A percentile compares a stretch with the other conserved stretches of the same genome.
These are phyloP conservation scores for Philopedon plagiatum DNA, from an alignment of 2,888 invertebrate species.

Conservation along the genomic window DNA sequence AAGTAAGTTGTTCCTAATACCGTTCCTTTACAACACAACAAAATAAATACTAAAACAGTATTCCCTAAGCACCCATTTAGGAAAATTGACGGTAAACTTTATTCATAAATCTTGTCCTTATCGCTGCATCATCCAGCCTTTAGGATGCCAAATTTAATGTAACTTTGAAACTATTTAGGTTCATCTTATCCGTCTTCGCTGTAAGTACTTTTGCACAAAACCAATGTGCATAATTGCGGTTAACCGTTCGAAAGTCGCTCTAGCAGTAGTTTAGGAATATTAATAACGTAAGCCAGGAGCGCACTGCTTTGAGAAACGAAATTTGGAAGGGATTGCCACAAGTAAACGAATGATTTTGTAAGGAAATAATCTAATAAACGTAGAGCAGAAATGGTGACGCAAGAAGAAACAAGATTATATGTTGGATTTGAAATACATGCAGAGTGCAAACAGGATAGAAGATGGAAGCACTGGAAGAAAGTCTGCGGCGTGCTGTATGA, in stretches of 20 bases:
- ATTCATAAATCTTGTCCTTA: conserved; percentile 42
- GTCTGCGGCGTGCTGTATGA: too few relatives aligned
- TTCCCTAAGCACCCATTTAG: conserved; percentile 22
- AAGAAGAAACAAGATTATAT: too few relatives aligned
- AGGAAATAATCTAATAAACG: too few relatives aligned
- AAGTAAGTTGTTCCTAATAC: not conserved
- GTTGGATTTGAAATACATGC: too few relatives aligned
- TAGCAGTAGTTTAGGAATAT: conserved; percentile 21
- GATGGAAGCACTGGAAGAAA: too few relatives aligned
- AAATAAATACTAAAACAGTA: conserved; percentile 19
- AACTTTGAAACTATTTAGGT: conserved; percentile 40
- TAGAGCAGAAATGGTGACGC: too few relatives aligned
- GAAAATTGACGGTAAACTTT: conserved; percentile 45
- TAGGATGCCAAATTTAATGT: conserved; percentile 41
- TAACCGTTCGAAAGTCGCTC: conserved; percentile 53
- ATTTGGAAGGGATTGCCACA: not conserved
- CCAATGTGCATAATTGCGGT: conserved; percentile 46
- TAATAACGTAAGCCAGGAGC: not conserved
- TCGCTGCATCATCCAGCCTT: conserved; percentile 39
- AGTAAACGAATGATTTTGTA: too few relatives aligned
- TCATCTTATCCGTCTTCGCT: conserved; percentile 36
- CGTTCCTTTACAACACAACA: not conserved
- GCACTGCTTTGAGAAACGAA: not conserved
- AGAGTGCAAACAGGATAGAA: too few relatives aligned
- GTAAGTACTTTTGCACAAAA: conserved; percentile 34